A percentile compares a stretch with the other conserved stretches of the same genome.
phyloP scores from a whole-genome alignment of 2,113 vertebrate species.

The Lampris megalopsis region DNA sequence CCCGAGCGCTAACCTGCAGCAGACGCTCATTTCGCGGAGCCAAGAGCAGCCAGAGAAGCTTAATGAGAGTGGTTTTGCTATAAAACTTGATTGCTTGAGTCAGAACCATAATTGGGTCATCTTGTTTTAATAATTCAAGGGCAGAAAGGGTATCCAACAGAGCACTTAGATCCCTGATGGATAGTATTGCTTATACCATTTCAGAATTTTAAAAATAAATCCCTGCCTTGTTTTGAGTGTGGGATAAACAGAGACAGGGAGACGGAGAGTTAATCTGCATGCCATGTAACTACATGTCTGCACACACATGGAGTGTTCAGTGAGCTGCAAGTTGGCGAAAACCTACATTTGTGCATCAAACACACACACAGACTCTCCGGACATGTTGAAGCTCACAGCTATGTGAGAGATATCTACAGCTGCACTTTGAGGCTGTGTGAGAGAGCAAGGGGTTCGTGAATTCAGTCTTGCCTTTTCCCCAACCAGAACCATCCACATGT shows the following conservation, averaged over 20 bases:
- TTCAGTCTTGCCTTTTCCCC: constrained; percentile 37
- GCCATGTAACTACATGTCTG: constrained; percentile 14
- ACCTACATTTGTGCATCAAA: constrained; percentile 43
- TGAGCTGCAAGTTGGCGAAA: constrained; percentile 36
- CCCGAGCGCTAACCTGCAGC: constrained; percentile 63
- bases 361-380: constrained; percentile 34
- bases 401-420: constrained; percentile 65
- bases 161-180: constrained; percentile 49
- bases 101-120: constrained; percentile 57
- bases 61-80: constrained; percentile 61
- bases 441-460: constrained; percentile 16
- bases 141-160: constrained; percentile 47
- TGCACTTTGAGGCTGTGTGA: constrained; percentile 65
- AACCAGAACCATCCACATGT: neutral
- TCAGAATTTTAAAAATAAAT: constrained; percentile 20
- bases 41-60: constrained; percentile 58
- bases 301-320: constrained; percentile 45
- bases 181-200: constrained; percentile 1
- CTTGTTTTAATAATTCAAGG: constrained; percentile 67
- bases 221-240: neutral
- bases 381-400: constrained; percentile 66
- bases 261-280: constrained; percentile 43
- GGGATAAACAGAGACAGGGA: constrained; percentile 22
- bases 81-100: constrained; percentile 74
- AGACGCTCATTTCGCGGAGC: constrained; percentile 38